Conservation (phyloP, 2,888 invertebrate species). For the Orgyia antiqua region DNA sequence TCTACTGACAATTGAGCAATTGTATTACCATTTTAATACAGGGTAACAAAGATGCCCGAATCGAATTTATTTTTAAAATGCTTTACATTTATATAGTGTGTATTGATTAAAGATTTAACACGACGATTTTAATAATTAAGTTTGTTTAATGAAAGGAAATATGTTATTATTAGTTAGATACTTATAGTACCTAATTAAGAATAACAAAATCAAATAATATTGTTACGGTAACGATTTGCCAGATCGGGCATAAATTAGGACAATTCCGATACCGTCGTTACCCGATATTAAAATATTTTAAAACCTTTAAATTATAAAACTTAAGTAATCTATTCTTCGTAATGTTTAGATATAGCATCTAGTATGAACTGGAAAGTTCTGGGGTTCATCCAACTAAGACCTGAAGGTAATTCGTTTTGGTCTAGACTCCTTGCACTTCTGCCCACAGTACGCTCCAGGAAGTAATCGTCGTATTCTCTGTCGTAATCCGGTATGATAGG, state of each 20-base stretch:
- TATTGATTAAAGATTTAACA: too few relatives aligned
- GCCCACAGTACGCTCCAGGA: constrained; percentile 82
- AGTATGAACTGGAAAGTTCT: constrained; percentile 83
- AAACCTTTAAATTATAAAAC: neutral
- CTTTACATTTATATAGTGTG: too few relatives aligned
- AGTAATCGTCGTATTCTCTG: constrained; percentile 84
- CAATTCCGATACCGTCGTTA: constrained; percentile 21
- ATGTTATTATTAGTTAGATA: too few relatives aligned
- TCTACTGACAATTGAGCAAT: too few relatives aligned
- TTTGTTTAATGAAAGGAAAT: too few relatives aligned
- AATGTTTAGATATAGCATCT: constrained; percentile 70
- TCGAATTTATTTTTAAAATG: too few relatives aligned
- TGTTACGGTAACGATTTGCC: too few relatives aligned
- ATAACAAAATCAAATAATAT: too few relatives aligned
- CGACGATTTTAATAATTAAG: too few relatives aligned
- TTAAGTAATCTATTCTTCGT: constrained; percentile 36
- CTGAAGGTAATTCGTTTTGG: constrained; percentile 52
- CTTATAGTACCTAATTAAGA: too few relatives aligned
- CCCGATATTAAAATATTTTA: constrained; percentile 12
- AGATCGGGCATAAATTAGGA: too few relatives aligned
- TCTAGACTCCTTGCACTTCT: constrained; percentile 64
- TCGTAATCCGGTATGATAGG: constrained; percentile 88
- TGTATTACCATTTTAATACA: too few relatives aligned
- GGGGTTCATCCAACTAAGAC: constrained; percentile 77
- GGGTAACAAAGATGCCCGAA: constrained; percentile 47